phyloP scores from a whole-genome alignment of 2,888 invertebrate genomes.

The Catonia carolina region DNA sequence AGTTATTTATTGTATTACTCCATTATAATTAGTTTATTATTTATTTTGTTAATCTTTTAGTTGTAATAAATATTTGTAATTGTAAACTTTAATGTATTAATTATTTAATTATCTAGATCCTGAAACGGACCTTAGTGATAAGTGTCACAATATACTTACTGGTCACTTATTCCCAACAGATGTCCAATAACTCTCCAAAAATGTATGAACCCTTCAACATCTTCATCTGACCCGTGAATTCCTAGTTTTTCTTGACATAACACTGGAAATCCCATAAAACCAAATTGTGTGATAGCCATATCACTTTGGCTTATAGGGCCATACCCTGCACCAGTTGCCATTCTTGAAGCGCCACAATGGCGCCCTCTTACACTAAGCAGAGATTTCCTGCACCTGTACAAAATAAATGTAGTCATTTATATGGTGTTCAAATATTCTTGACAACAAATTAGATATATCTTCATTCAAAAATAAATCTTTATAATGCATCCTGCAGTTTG shows the following conservation, averaged over 20 bases:
- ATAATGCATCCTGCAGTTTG: too few relatives aligned
- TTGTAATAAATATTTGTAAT: too few relatives aligned
- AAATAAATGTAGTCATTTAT: too few relatives aligned
- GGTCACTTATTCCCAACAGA: slow-evolving; percentile 75
- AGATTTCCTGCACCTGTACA: slow-evolving; percentile 40
- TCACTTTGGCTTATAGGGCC: slow-evolving; percentile 70
- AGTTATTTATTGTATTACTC: too few relatives aligned
- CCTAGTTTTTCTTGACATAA: slow-evolving; percentile 59
- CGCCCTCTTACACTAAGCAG: slow-evolving; percentile 57
- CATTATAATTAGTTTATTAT: too few relatives aligned
- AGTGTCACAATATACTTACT: slow-evolving; percentile 47
- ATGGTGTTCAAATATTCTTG: too few relatives aligned
- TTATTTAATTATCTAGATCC: too few relatives aligned
- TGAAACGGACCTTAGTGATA: too few relatives aligned
- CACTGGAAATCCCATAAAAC: slow-evolving; percentile 71
- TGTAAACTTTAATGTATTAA: too few relatives aligned
- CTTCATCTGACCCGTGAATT: slow-evolving; percentile 52
- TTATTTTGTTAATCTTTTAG: too few relatives aligned
- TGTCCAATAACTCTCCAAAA: slow-evolving; percentile 79
- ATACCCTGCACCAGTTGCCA: slow-evolving; percentile 44
- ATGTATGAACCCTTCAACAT: slow-evolving; percentile 70
- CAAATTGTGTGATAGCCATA: slow-evolving; percentile 79
- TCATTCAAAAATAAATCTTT: too few relatives aligned
- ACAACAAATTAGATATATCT: too few relatives aligned
- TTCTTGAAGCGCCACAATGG: slow-evolving; percentile 57